Base-by-base conservation (phyloP, 2,113 vertebrate species). In the Actenoides hombroni region DNA sequence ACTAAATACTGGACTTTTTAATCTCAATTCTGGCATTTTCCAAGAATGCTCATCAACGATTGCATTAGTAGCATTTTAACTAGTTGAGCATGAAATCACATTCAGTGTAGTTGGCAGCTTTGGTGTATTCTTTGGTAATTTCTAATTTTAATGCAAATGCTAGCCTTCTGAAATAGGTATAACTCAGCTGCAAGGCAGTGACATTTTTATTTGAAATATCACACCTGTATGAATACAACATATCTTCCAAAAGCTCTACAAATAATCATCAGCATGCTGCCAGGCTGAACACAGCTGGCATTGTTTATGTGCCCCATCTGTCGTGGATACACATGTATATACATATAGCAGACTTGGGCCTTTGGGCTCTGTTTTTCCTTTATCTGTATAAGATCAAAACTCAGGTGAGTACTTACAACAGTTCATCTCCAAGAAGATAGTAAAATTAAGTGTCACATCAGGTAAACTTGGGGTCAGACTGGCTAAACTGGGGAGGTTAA, bases 101-200 rank as follows among this genome's bases (percentile, higher is more conserved):
- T 65, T 67, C 33, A 42, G 10, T 8, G 13, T 12, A 63, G 39
- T 16, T 80, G 40, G 67, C 71, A 87, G n/a, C 10, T 95, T 49
- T 0, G 0, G 12, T 79, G 16, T 59, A 26, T 51, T 69, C 44
- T 60, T 89, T 39, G 46, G 18, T 10, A 80, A 63, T 39, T 74
- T 53, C 46, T 42, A 59, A 69, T 61, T 81, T 57, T 75, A 81
- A 15, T 80, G 25, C 25, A 74, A 63, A 74, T 48, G 15, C 18
- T 51, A 70, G n/a, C 33, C 26, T 94, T 92, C 56, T 73, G 74
- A 70, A 93, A 51, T 3, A 81, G 21, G 33, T 78, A 26, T 23
- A 87, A 73, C 44, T 89, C 70, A 93, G 46, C 40, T 83, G 33
- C 49, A 83, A 83, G 64, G 40, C 71, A 93, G 17, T 61, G 56